These are phyloP conservation scores for Tiphia femorata DNA, from an alignment of 2,888 invertebrate genomes.

Conservation along the genomic window DNA sequence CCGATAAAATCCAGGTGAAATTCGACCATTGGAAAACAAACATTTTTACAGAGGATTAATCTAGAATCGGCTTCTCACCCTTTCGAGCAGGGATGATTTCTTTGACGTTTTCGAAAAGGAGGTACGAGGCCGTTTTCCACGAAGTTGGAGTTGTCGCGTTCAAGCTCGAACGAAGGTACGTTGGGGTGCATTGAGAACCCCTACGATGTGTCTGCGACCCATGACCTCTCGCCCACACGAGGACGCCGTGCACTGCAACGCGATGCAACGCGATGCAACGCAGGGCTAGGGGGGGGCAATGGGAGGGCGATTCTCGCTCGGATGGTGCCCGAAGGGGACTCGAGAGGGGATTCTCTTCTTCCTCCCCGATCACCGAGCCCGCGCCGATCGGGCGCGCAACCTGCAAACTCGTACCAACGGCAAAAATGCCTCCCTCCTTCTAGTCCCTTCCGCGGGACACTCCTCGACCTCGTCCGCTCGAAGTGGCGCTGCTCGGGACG, in stretches of 20 bases:
- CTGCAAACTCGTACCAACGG: slow-evolving; percentile 61
- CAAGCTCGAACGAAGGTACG: background rate
- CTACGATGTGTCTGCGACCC: slow-evolving; percentile 65
- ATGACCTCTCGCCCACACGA: slow-evolving; percentile 67
- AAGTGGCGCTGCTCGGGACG: too few relatives aligned
- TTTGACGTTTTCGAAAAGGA: too few relatives aligned
- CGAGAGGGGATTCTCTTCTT: slow-evolving; percentile 41
- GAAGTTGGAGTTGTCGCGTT: background rate
- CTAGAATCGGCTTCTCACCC: too few relatives aligned
- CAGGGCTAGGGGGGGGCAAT: slow-evolving; percentile 50
- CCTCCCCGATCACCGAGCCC: slow-evolving; percentile 62
- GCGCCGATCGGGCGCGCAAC: slow-evolving; percentile 56
- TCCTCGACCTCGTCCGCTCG: too few relatives aligned
- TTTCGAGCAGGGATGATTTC: too few relatives aligned
- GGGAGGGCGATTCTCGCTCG: slow-evolving; percentile 52
- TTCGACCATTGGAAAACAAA: too few relatives aligned
- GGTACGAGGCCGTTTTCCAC: too few relatives aligned
- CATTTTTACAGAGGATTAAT: too few relatives aligned
- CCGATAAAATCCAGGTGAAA: too few relatives aligned
- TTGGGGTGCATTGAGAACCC: slow-evolving; percentile 51
- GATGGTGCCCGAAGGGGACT: slow-evolving; percentile 42
- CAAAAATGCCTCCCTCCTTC: too few relatives aligned
- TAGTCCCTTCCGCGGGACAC: slow-evolving; percentile 48
- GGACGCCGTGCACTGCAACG: slow-evolving; percentile 60
- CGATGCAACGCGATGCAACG: slow-evolving; percentile 50